Percentiles rank a stretch among this genome's conserved stretches.
Conservation (phyloP, 2,797 vertebrate species). For the Heterohyrax brucei region DNA sequence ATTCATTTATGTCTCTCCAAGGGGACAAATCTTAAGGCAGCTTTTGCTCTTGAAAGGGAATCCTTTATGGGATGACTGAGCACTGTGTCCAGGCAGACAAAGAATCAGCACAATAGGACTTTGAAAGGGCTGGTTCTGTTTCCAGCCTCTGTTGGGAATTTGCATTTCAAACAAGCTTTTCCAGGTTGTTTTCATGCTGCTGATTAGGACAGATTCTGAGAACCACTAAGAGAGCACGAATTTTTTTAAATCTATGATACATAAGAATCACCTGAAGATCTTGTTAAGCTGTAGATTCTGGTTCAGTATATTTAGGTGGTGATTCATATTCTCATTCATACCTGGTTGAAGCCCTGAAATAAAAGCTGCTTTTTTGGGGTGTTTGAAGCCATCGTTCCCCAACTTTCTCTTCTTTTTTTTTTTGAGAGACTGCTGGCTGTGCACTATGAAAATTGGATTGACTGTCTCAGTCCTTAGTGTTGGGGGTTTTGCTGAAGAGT, state of each 20-base stretch:
- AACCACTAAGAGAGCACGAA: too few species aligned
- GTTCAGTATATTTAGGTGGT: too few species aligned
- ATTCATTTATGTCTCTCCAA: rapidly evolving
- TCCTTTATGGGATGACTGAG: not conserved
- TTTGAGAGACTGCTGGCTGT: not conserved
- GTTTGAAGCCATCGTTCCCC: not conserved
- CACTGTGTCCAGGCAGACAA: not conserved
- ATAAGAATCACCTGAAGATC: too few species aligned
- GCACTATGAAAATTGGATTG: not conserved
- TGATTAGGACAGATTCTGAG: too few species aligned
- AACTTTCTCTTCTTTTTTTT: not conserved
- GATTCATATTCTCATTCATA: too few species aligned
- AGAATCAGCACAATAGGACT: not conserved
- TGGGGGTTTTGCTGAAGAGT: constrained; percentile 11
- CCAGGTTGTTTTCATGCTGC: too few species aligned
- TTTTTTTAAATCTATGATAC: too few species aligned
- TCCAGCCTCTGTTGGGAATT: too few species aligned
- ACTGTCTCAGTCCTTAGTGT: not conserved
- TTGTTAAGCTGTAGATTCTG: too few species aligned
- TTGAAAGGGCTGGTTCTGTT: too few species aligned
- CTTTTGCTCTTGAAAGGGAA: not conserved
- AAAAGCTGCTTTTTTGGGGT: not conserved
- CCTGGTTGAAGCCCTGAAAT: too few species aligned
- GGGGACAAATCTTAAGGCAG: not conserved
- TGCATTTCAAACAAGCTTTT: too few species aligned